A percentile compares a stretch with the other conserved stretches of the same genome.
phyloP scores from a whole-genome alignment of 2,888 invertebrate genomes.

The Brachycybe producta region DNA sequence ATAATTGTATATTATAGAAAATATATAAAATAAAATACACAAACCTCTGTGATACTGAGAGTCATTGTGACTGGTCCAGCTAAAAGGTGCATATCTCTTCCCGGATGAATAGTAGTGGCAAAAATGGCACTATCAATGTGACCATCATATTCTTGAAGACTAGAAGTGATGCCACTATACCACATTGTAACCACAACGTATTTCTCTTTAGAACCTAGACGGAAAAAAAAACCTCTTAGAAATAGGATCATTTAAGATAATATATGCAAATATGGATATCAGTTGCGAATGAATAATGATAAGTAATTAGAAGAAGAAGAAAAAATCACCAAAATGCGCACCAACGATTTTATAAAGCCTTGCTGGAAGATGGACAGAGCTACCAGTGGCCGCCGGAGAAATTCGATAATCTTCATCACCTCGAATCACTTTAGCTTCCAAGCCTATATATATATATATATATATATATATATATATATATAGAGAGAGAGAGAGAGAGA shows the following conservation, averaged over 20 bases:
- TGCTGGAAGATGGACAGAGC: constrained; percentile 2
- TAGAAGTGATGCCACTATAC: constrained; percentile 14
- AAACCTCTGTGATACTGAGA: constrained; percentile 8
- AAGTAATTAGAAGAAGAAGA: too few relatives aligned
- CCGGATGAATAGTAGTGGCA: constrained; percentile 17
- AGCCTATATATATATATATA: constrained; percentile 3
- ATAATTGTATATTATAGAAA: too few relatives aligned
- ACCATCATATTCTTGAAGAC: constrained; percentile 15
- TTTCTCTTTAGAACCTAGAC: constrained; percentile 5
- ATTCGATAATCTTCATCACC: constrained; percentile 3
- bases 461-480: too few relatives aligned
- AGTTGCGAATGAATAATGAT: too few relatives aligned
- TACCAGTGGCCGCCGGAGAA: constrained; percentile 3
- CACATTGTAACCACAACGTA: constrained; percentile 19
- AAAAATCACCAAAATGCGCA: too few relatives aligned
- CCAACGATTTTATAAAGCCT: constrained; percentile 5
- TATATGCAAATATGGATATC: too few relatives aligned
- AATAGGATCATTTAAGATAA: not conserved
- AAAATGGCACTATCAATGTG: constrained; percentile 18
- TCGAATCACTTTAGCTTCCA: constrained; percentile 11
- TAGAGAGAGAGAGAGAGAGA: too few relatives aligned
- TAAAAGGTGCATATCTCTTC: constrained; percentile 10
- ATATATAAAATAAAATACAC: too few relatives aligned
- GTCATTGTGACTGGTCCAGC: constrained; percentile 17
- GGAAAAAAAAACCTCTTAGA: not conserved